These are phyloP conservation scores for Manacus vitellinus DNA, from an alignment of 2,113 vertebrate genomes.

Conservation along the genomic window DNA sequence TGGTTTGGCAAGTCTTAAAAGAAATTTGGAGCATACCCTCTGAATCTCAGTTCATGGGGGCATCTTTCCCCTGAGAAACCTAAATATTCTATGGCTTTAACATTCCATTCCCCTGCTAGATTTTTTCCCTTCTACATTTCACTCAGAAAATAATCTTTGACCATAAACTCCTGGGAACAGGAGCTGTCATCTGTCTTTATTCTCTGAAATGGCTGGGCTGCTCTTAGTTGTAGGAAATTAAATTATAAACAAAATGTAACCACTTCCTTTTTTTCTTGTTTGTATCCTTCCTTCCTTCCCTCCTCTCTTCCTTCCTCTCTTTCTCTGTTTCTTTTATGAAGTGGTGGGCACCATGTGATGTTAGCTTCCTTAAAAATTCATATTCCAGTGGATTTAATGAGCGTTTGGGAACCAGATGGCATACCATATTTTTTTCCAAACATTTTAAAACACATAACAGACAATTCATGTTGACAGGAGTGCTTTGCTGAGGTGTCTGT, in stretches of 20 bases:
- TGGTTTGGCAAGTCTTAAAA: neutral
- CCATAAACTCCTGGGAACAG: neutral
- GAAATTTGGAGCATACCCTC: neutral
- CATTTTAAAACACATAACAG: conserved; percentile 5
- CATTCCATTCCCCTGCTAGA: neutral
- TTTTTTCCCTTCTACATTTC: neutral
- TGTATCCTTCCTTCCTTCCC: neutral
- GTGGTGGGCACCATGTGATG: neutral
- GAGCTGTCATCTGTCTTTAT: neutral
- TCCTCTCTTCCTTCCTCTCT: too few species aligned
- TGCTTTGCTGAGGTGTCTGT: neutral
- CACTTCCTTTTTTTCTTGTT: neutral
- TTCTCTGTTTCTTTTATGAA: neutral
- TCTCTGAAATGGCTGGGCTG: neutral
- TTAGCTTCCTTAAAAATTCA: neutral
- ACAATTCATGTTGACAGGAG: conserved; percentile 36
- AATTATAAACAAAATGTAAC: neutral
- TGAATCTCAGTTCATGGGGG: neutral
- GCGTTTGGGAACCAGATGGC: conserved; percentile 12
- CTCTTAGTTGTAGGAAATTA: neutral
- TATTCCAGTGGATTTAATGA: conserved; percentile 16
- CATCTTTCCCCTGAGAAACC: neutral
- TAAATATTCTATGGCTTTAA: neutral
- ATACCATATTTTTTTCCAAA: conserved; percentile 29
- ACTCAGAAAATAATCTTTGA: neutral